Evolutionary conservation across 2,797 vertebrate genomes (phyloP), one percentile per base, ranked within the genome.

Genomic region (Sarcophilus harrisii): DNA sequence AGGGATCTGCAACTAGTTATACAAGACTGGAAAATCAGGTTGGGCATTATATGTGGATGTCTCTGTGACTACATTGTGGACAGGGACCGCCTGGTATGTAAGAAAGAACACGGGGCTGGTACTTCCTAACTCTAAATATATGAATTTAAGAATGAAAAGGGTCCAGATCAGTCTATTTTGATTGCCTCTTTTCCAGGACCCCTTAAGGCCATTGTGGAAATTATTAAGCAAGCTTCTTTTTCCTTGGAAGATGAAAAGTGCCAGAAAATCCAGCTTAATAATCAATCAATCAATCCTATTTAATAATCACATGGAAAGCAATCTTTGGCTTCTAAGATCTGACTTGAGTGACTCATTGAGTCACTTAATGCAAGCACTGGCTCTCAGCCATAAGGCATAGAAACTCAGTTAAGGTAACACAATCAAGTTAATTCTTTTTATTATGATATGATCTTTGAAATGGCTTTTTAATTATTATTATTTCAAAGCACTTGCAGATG

Each of bases 391-490:
- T 45, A 52, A 92, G 73, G 57, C 90, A 90, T 96, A 94, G 96
- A 97, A 98, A 97, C 97, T 93, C 97, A 98, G 98, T 97, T 97
- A 98, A 98, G 96, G 90, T 57, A 94, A 95, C 95, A 58, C 94
- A 95, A 90, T 93, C 81, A 96, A 94, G 96, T 96, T 95, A 96
- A 45, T 81, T 98, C 90, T 93, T 96, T 81, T 97, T 96, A 95
- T 98, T 98, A 97, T 94, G 97, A 95, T 98, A 96, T 96, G 96
- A 97, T 97, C 96, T 98, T 97, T 95, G 96, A 96, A 98, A 98
- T 96, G 98, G 96, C 91, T 97, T 96, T 97, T 96, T 98, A 98
- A 98, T 97, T 98, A 97, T 97, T 98, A 97, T 96, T 96, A 97
- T 98, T 97, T 97, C 10, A 96, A 96, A 98, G 97, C 94, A 95